Base-by-base conservation (phyloP, 2,797 vertebrate species). In the Schizopygopsis pylzovi region DNA sequence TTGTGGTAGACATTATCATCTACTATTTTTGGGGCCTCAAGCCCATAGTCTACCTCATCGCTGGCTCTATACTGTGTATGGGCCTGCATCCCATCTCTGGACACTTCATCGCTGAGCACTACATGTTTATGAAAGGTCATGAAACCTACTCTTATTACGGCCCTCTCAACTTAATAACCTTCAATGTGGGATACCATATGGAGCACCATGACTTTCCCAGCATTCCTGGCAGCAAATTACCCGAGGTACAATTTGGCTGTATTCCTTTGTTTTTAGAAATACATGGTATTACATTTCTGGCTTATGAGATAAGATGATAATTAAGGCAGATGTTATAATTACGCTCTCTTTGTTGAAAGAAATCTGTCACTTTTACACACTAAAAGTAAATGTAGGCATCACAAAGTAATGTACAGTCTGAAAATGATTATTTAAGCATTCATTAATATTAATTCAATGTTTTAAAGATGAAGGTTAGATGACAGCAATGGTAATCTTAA, bases 91-190 rank as follows among this genome's bases (percentile, higher is more conserved):
- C 98, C 54, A 97, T 99, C 92, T 98, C 98, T 3, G 98, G 98
- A 89, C 98, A 99, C 90, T 99, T 99, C 61, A 98, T 99, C 87
- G 97, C 98, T 0, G 98, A 99, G 88, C 98, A 99, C 92, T 99
- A 99, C 91, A 97, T 99, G 98, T 99, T 98, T 89, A 85, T 96
- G 88, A 98, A 98, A 93, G 98, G 98, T 78, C 94, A 99, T 0
- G 98, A 99, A 94, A 99, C 98, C 0, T 99, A 99, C 93, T 99
- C 98, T 2, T 99, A 99, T 87, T 99, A 99, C 0, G 98, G 98
- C 83, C 88, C 96, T 16, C 96, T 99, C 90, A 99, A 99, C 93
- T 91, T 90, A 87, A 96, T 99, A 92, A 98, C 98, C 85, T 99
- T 99, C 93, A 99, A 99, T 4, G 98, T 97, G 16, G 98, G 98